These are phyloP conservation scores for Harpagoxenus sublaevis DNA, from an alignment of 2,888 invertebrate genomes.

Conservation along the genomic window DNA sequence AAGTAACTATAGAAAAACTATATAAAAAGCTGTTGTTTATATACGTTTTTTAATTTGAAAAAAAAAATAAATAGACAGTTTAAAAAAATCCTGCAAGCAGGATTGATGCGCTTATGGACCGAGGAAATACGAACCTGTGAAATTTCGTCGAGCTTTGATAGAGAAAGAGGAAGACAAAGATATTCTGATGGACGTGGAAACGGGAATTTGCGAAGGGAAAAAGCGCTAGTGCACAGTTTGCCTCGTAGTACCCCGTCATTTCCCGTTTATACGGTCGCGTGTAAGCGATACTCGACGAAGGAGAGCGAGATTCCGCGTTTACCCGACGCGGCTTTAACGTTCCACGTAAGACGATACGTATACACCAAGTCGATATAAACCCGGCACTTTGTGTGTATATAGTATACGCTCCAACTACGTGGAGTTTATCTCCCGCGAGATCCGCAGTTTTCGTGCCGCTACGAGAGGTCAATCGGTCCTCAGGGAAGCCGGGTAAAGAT, in stretches of 20 bases:
- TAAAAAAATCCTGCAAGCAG: conserved; percentile 59
- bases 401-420: conserved; percentile 53
- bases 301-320: conserved; percentile 63
- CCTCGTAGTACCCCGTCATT: conserved; percentile 54
- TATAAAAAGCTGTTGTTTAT: not conserved
- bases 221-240: conserved; percentile 35
- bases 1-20: not conserved
- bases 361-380: conserved; percentile 57
- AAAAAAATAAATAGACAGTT: not conserved
- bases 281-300: conserved; percentile 66
- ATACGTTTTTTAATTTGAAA: not conserved
- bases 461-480: conserved; percentile 56
- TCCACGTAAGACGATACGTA: conserved; percentile 58
- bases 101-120: conserved; percentile 56
- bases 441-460: conserved; percentile 56
- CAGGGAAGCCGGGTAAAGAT: conserved; percentile 41
- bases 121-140: conserved; percentile 55
- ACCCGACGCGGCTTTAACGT: conserved; percentile 59
- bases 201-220: conserved; percentile 53
- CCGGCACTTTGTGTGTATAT: conserved; percentile 54
- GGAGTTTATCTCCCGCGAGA: conserved; percentile 56
- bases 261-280: conserved; percentile 64
- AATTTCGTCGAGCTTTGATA: conserved; percentile 37
- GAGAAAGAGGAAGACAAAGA: conserved; percentile 46
- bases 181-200: conserved; percentile 34